These are phyloP conservation scores for Caranx ignobilis DNA, from an alignment of 2,113 vertebrate species.

Conservation along the genomic window DNA sequence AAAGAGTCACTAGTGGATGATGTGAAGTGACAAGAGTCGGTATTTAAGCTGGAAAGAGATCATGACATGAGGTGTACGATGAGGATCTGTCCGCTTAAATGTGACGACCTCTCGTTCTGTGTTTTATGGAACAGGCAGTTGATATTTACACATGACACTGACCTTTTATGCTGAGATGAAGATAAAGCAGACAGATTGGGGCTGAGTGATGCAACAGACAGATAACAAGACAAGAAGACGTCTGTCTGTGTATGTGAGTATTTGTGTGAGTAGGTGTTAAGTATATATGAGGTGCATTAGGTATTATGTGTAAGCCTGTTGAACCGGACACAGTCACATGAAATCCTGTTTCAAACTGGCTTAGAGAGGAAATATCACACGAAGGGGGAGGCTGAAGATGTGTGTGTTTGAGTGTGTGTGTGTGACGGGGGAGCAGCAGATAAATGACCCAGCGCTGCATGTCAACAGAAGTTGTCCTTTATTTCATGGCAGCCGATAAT, in stretches of 20 bases:
- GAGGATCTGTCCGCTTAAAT: constrained; percentile 9
- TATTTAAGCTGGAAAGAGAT: constrained; percentile 52
- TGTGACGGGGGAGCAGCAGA: constrained; percentile 20
- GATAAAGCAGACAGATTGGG: constrained; percentile 43
- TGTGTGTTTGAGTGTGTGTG: neutral
- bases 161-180: constrained; percentile 56
- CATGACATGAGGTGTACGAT: constrained; percentile 22
- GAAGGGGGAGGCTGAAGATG: constrained; percentile 17
- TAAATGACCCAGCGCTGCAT: constrained; percentile 3
- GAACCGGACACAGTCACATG: constrained; percentile 61
- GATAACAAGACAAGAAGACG: constrained; percentile 12
- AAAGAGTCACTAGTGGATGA: constrained; percentile 13
- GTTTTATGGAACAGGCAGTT: constrained; percentile 23
- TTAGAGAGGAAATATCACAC: constrained; percentile 45
- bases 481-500: constrained; percentile 52
- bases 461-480: constrained; percentile 21
- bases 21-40: constrained; percentile 42
- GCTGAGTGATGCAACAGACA: constrained; percentile 38
- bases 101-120: constrained; percentile 16
- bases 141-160: constrained; percentile 58
- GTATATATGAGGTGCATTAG: constrained; percentile 6
- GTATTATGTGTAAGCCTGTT: constrained; percentile 66
- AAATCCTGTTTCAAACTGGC: constrained; percentile 70
- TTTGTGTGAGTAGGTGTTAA: constrained; percentile 10
- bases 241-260: constrained; percentile 5